Percentiles rank a stretch among this genome's conserved stretches.
These are phyloP conservation scores for Drosophila nr. perissopoda DNA, from an alignment of 2,888 invertebrate genomes.

Conservation along the genomic window DNA sequence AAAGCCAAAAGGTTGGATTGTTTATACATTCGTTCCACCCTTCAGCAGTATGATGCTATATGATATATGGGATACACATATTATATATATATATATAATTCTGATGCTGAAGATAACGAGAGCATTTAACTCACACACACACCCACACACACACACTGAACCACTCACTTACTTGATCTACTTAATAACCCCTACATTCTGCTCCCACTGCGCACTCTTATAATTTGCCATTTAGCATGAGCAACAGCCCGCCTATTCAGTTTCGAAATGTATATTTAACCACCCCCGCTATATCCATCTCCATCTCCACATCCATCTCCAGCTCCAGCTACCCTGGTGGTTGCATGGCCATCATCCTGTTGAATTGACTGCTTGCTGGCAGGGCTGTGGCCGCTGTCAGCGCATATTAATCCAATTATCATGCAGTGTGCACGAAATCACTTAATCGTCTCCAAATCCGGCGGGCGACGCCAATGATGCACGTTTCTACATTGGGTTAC, in stretches of 20 bases:
- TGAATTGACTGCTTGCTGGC: conserved; percentile 13
- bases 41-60: conserved; percentile 45
- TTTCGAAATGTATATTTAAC: conserved; percentile 19
- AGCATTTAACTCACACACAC: conserved; percentile 53
- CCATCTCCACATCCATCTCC: not conserved
- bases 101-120: conserved; percentile 63
- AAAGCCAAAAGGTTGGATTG: conserved; percentile 25
- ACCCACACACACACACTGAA: conserved; percentile 25
- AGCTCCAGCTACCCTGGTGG: conserved; percentile 25
- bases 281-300: conserved; percentile 29
- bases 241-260: conserved; percentile 49
- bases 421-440: conserved; percentile 79
- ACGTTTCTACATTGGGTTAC: conserved; percentile 37
- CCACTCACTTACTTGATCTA: conserved; percentile 30
- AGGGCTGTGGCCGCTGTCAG: conserved; percentile 56
- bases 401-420: conserved; percentile 83
- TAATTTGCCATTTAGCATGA: conserved; percentile 63
- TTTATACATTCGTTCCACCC: conserved; percentile 62
- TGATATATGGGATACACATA: conserved; percentile 50
- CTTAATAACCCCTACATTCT: conserved; percentile 46
- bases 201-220: conserved; percentile 27
- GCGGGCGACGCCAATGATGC: conserved; percentile 53
- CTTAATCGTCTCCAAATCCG: conserved; percentile 80
- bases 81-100: conserved; percentile 23
- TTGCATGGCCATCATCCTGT: conserved; percentile 54